Conservation (phyloP, 2,113 vertebrate species). For the Petrocephalus zakoni region DNA sequence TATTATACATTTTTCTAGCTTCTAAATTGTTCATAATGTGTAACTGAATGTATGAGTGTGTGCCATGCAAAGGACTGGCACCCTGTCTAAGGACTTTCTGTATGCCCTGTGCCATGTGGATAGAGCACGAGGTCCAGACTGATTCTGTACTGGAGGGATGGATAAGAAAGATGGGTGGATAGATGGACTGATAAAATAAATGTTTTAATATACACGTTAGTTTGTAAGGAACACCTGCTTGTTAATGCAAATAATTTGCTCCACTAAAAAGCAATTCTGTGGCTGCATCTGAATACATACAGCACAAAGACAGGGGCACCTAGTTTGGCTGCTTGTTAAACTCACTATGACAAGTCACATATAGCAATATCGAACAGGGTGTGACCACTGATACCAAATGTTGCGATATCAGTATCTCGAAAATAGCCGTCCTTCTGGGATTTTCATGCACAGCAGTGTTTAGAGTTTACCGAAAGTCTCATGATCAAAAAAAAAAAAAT, state of each 20-base stretch:
- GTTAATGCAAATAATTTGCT: not conserved
- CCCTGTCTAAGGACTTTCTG: not conserved
- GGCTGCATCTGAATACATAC: not conserved
- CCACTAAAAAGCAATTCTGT: not conserved
- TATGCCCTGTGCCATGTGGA: not conserved
- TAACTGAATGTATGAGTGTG: not conserved
- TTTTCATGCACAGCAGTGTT: not conserved
- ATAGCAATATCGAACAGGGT: not conserved
- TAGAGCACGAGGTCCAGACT: not conserved
- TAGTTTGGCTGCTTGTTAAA: not conserved
- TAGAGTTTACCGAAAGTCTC: not conserved
- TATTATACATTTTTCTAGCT: too few relatives aligned
- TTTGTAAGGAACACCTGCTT: not conserved
- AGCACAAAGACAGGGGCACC: not conserved
- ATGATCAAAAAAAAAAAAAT: not conserved
- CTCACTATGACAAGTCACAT: not conserved
- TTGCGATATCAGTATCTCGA: not conserved
- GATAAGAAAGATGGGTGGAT: not conserved
- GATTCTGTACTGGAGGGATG: not conserved
- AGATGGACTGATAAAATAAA: not conserved
- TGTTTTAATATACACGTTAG: not conserved
- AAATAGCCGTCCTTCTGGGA: not conserved
- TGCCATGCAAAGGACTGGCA: not conserved
- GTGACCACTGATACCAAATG: not conserved
- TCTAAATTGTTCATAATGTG: not conserved